Evolutionary conservation across 2,113 vertebrate genomes (phyloP).

Genomic region (Pituophis catenifer): DNA sequence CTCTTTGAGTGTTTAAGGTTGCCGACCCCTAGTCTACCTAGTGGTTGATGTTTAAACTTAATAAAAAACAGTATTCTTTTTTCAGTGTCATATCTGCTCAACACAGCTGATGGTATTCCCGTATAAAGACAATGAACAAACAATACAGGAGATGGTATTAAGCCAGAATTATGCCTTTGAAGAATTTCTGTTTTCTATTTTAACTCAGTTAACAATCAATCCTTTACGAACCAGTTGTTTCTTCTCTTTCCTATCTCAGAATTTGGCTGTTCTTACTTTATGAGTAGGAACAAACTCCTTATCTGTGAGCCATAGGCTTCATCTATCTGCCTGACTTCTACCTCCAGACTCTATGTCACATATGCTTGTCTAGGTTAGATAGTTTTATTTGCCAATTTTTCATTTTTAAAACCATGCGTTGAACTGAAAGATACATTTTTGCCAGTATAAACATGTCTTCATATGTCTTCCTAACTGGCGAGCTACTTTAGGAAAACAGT

Average conservation of each 20-base stretch:
- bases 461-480: neutral
- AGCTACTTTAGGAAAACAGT: neutral
- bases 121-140: neutral
- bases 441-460: neutral
- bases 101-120: neutral
- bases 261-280: neutral
- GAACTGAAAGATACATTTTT: neutral
- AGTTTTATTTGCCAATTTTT: neutral
- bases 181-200: neutral
- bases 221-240: neutral
- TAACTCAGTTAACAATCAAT: neutral
- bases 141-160: neutral
- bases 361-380: neutral
- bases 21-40: too few species aligned
- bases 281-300: neutral
- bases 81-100: neutral
- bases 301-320: neutral
- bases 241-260: neutral
- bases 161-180: neutral
- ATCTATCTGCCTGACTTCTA: neutral
- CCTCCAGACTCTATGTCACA: neutral
- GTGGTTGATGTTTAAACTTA: neutral
- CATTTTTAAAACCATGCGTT: neutral
- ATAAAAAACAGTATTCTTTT: neutral
- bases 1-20: too few species aligned